These are phyloP conservation scores for Psilopsiagon aymara DNA, from an alignment of 2,113 vertebrate species.

Conservation along the genomic window DNA sequence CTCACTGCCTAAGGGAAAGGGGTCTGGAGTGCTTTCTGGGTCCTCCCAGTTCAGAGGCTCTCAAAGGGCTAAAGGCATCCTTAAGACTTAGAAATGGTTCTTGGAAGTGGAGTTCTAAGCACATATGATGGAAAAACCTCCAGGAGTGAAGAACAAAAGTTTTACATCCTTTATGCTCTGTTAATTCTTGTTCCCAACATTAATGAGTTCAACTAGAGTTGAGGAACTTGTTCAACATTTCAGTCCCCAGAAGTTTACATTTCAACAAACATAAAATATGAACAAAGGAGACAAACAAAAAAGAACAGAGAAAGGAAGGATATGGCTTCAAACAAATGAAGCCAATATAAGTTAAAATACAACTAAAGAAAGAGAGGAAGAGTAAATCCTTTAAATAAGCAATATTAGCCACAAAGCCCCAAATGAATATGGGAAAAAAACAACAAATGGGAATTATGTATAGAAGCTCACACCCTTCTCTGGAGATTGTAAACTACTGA, in stretches of 20 bases:
- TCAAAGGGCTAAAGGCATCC: not conserved
- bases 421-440: not conserved
- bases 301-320: conserved; percentile 65
- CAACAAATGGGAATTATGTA: conserved; percentile 25
- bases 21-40: not conserved
- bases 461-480: not conserved
- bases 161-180: not conserved
- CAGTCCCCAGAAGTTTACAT: conserved; percentile 59
- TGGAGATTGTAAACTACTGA: not conserved
- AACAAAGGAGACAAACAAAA: conserved; percentile 59
- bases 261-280: conserved; percentile 58
- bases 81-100: not conserved
- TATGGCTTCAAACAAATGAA: conserved; percentile 56
- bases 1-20: not conserved
- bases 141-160: not conserved
- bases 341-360: conserved; percentile 43
- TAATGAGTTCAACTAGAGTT: conserved; percentile 55
- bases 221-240: conserved; percentile 25
- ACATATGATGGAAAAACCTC: not conserved
- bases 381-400: conserved; percentile 54
- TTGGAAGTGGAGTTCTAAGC: not conserved
- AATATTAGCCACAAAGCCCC: conserved; percentile 9
- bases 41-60: not conserved
- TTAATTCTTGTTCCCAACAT: conserved; percentile 21
- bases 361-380: conserved; percentile 62